These are phyloP conservation scores for Drosophila anceps DNA, from an alignment of 2,888 invertebrate species.

Conservation along the genomic window DNA sequence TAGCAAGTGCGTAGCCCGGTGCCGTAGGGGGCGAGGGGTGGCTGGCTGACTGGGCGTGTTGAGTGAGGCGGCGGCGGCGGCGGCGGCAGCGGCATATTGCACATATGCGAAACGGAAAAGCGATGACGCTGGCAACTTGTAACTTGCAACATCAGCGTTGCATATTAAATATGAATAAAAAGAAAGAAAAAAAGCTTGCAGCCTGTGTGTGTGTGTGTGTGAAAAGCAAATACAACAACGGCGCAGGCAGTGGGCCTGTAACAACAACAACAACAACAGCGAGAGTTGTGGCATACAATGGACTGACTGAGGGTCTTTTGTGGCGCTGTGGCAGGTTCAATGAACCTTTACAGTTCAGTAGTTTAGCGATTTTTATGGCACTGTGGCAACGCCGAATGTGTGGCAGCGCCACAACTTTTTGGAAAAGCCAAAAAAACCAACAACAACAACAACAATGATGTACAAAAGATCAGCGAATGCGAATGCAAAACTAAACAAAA, in stretches of 20 bases:
- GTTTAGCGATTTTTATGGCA: constrained; percentile 79
- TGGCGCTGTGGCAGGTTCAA: constrained; percentile 73
- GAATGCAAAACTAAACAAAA: constrained; percentile 34
- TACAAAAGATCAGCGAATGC: constrained; percentile 56
- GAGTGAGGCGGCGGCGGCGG: constrained; percentile 32
- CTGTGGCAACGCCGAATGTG: constrained; percentile 57
- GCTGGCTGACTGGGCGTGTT: background rate
- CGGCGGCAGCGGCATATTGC: constrained; percentile 62
- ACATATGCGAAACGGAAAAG: constrained; percentile 69
- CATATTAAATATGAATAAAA: constrained; percentile 70
- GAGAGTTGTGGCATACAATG: constrained; percentile 47
- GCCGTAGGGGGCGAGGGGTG: constrained; percentile 4
- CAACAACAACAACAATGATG: constrained; percentile 52
- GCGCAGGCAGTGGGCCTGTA: constrained; percentile 43
- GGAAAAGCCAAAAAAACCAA: constrained; percentile 49
- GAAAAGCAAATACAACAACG: constrained; percentile 61
- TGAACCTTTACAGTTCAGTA: constrained; percentile 82
- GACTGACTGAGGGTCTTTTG: constrained; percentile 55
- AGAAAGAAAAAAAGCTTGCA: constrained; percentile 44
- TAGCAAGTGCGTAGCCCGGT: constrained; percentile 61
- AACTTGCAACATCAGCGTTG: constrained; percentile 78
- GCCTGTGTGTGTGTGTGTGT: constrained; percentile 23
- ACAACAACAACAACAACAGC: constrained; percentile 27
- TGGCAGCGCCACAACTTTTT: constrained; percentile 36
- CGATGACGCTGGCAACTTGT: constrained; percentile 71